Base-by-base conservation (phyloP, 2,113 vertebrate genomes). In the Psittacula cyanocephala region DNA sequence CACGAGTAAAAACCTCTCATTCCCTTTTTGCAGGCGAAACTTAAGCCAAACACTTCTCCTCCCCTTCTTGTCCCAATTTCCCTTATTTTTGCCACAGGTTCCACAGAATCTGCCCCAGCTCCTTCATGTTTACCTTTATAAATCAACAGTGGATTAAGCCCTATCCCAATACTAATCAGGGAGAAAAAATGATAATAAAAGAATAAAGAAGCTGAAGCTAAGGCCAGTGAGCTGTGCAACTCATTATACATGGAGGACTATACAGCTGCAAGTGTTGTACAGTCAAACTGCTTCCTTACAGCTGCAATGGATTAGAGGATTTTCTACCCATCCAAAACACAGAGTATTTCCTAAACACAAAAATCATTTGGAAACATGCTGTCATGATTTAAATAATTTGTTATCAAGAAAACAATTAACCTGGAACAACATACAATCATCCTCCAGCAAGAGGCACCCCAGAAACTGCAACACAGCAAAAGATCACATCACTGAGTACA, bases 41-140 rank as follows among this genome's bases (percentile, higher is more conserved):
- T 68, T 39, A 39, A 69, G 20, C 24, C 63, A 86, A 70, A 64
- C 49, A 35, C 49, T 70, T 29, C 35, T 89, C 60, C 53, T 57
- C 9, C 18, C 29, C 31, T 81, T 33, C 9, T 67, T 49, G 33
- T 11, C 71, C 68, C 65, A 25, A 4, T 50, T 87, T n/a, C 28
- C 20, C 53, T 46, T 46, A 44, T 44, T 91, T 87, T 78, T 79
- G 35, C 27, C 19, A 23, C 17, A 31, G 63, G 19, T 18, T 47
- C 25, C 59, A 71, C 2, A 1, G 11, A 72, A 13, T 52, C 57
- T 1, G 0, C 11, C 64, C 39, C 76, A 71, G 1, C 16, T 39
- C 44, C 44, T 81, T 4, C 18, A 12, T 22, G 24, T 59, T 59
- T 35, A 59, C 22, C 22, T 31, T 37, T 35, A 39, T 39, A n/a